phyloP scores from a whole-genome alignment of 2,888 invertebrate genomes.

The Stenichneumon culpator region DNA sequence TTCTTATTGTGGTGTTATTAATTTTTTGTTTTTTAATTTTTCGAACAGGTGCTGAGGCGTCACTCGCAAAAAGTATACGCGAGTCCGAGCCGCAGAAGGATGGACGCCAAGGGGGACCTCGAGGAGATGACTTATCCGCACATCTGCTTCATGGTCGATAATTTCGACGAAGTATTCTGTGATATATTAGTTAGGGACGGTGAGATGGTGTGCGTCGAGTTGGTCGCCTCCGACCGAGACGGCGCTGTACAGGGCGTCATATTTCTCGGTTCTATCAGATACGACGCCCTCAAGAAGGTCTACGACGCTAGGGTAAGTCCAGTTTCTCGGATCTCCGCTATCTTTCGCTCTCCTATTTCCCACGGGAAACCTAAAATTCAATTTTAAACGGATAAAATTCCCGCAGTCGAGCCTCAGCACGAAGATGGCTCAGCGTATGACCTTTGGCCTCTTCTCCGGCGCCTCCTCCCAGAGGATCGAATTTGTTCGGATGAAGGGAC shows the following conservation, averaged over 20 bases:
- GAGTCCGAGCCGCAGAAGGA: constrained; percentile 97
- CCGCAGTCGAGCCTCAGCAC: constrained; percentile 96
- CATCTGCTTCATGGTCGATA: constrained; percentile 99
- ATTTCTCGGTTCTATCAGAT: constrained; percentile 98
- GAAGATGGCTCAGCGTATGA: constrained; percentile 98
- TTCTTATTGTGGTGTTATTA: neutral
- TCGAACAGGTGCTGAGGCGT: constrained; percentile 80
- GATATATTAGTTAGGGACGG: constrained; percentile 99
- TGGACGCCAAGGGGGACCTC: constrained; percentile 99
- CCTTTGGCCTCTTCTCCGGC: constrained; percentile 95
- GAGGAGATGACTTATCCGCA: constrained; percentile 99
- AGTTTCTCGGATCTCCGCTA: constrained; percentile 14
- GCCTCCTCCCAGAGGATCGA: constrained; percentile 94
- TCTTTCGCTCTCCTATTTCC: constrained; percentile 12
- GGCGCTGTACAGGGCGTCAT: constrained; percentile 96
- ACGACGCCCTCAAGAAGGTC: constrained; percentile 98
- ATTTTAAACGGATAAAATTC: constrained; percentile 62
- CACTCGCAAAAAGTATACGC: constrained; percentile 94
- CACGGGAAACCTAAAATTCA: neutral
- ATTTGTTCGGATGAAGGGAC: constrained; percentile 99
- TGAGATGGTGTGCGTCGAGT: constrained; percentile 99
- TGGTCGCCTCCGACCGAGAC: constrained; percentile 96
- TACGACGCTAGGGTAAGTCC: constrained; percentile 96
- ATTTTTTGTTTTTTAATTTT: neutral
- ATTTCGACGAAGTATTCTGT: constrained; percentile 99